phyloP scores from a whole-genome alignment of 1,140 invertebrate genomes.

The Drosophila repleta region DNA sequence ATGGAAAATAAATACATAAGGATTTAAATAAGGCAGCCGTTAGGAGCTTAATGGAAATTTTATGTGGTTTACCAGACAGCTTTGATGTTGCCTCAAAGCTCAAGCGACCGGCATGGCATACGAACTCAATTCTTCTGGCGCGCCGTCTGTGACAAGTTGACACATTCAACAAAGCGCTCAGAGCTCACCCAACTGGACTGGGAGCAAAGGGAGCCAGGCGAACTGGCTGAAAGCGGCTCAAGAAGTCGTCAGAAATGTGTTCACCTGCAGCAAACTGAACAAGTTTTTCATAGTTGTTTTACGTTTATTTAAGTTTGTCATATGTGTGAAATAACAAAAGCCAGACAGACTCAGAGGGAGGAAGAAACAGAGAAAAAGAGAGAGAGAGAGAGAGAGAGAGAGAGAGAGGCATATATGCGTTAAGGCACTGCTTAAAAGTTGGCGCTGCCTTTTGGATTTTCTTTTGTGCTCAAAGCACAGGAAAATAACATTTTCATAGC shows the following conservation, averaged over 20 bases:
- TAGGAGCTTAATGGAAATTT: slow-evolving; percentile 19
- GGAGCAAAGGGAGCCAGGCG: neutral
- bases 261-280: slow-evolving; percentile 21
- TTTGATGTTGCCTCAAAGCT: slow-evolving; percentile 30
- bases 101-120: slow-evolving; percentile 16
- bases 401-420: neutral
- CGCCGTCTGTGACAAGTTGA: slow-evolving; percentile 26
- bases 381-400: neutral
- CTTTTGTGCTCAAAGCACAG: slow-evolving; percentile 33
- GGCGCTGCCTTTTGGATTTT: slow-evolving; percentile 3
- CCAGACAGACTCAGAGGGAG: neutral
- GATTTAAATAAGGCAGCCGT: slow-evolving; percentile 10
- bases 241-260: neutral
- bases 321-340: slow-evolving; percentile 16
- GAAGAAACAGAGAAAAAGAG: neutral
- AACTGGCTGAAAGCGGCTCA: neutral
- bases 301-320: slow-evolving; percentile 25
- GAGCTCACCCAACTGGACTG: slow-evolving; percentile 4
- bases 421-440: slow-evolving; percentile 1
- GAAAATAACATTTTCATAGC: slow-evolving; percentile 41
- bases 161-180: slow-evolving; percentile 27
- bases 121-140: slow-evolving; percentile 9
- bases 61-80: slow-evolving; percentile 20
- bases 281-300: slow-evolving; percentile 27
- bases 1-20: slow-evolving; percentile 5